Conservation (phyloP, 2,113 vertebrate species). For the Chaetodon auriga region DNA sequence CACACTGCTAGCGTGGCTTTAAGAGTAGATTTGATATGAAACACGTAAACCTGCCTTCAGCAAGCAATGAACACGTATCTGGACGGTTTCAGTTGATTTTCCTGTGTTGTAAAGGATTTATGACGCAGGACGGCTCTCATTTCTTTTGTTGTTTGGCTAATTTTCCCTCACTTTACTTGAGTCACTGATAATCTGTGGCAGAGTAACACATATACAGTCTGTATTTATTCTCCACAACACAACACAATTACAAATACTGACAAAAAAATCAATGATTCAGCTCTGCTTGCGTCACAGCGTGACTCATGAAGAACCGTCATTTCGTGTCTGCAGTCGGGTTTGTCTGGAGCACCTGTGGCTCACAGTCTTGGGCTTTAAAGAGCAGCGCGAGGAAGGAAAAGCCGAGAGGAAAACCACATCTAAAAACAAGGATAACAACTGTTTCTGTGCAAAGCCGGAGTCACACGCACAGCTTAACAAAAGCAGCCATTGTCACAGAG, state of each 20-base stretch:
- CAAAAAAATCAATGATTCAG: slow-evolving; percentile 26
- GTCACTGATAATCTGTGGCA: neutral
- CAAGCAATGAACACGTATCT: neutral
- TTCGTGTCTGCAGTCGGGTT: slow-evolving; percentile 33
- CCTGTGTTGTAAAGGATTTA: neutral
- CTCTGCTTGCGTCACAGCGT: slow-evolving; percentile 41
- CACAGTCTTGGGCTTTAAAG: slow-evolving; percentile 4
- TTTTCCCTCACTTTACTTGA: neutral
- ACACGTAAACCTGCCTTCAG: neutral
- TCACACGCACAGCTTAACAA: slow-evolving; percentile 37
- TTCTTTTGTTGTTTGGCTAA: neutral
- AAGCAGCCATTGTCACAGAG: slow-evolving; percentile 34
- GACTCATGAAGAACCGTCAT: slow-evolving; percentile 57
- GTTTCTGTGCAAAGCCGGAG: slow-evolving; percentile 45
- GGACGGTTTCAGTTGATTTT: neutral
- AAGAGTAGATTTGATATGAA: neutral
- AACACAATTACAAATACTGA: neutral
- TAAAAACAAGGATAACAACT: slow-evolving; percentile 51
- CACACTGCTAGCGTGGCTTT: too few relatives aligned
- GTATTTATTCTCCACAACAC: neutral
- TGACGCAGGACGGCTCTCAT: neutral
- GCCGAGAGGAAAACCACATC: slow-evolving; percentile 52
- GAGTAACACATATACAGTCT: neutral
- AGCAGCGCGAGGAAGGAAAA: slow-evolving; percentile 23
- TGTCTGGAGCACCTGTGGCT: slow-evolving; percentile 69